Percentiles rank a stretch among this genome's conserved stretches.
Evolutionary conservation across 2,888 invertebrate genomes (phyloP).

Genomic region (Parthenolecanium corni): DNA sequence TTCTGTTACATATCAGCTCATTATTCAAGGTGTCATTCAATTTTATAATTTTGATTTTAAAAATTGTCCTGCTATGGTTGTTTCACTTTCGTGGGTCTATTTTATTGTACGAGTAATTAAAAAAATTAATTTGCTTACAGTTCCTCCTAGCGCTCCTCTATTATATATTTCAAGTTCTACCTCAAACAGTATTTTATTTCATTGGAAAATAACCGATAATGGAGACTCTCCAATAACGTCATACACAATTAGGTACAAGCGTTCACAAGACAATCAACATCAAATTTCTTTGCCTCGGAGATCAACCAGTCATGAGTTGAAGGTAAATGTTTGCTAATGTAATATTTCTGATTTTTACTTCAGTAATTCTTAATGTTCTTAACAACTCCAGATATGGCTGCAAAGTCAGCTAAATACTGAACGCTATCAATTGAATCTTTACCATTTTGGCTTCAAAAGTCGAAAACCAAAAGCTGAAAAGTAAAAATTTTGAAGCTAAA

Average conservation of each 20-base stretch:
- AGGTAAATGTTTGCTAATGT: conserved; percentile 39
- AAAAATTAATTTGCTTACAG: conserved; percentile 40
- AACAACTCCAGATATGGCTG: neutral
- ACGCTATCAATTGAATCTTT: too few relatives aligned
- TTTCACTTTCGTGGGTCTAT: too few relatives aligned
- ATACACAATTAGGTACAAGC: conserved; percentile 53
- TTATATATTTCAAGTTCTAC: conserved; percentile 65
- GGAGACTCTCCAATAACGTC: conserved; percentile 58
- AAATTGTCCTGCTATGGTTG: neutral
- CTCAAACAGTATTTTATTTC: conserved; percentile 58
- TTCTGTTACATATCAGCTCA: conserved; percentile 50
- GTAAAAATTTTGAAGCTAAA: too few relatives aligned
- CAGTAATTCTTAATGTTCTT: too few relatives aligned
- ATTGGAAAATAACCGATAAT: conserved; percentile 60
- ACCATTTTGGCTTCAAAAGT: too few relatives aligned
- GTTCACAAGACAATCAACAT: conserved; percentile 1
- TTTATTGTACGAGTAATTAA: too few relatives aligned
- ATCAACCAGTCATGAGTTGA: conserved; percentile 54
- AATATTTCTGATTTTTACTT: too few relatives aligned
- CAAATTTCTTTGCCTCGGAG: conserved; percentile 49
- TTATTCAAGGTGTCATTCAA: conserved; percentile 47
- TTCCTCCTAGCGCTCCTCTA: conserved; percentile 61
- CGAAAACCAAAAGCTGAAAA: too few relatives aligned
- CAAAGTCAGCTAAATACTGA: too few relatives aligned
- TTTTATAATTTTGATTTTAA: neutral